These are phyloP conservation scores for Nomada goodeniana DNA, from an alignment of 2,888 invertebrate genomes.

Conservation along the genomic window DNA sequence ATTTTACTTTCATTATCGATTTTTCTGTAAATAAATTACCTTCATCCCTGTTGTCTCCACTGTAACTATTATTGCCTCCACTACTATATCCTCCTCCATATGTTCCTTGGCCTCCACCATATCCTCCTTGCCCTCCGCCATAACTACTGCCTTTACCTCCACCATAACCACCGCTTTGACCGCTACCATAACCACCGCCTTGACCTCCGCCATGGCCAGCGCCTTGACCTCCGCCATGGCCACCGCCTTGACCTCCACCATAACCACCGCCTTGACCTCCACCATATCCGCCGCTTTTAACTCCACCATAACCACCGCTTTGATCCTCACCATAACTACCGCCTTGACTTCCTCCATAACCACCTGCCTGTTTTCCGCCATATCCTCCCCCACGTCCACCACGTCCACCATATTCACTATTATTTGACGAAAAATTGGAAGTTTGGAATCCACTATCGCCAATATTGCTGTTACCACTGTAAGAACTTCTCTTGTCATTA, in stretches of 20 bases:
- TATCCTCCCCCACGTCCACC: conserved; percentile 2
- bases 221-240: conserved; percentile 52
- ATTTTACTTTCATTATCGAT: conserved; percentile 7
- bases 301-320: conserved; percentile 60
- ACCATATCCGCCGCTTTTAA: conserved; percentile 57
- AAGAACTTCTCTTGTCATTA: conserved; percentile 74
- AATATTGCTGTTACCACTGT: not conserved
- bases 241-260: conserved; percentile 46
- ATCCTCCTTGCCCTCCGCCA: conserved; percentile 39
- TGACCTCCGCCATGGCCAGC: conserved; percentile 48
- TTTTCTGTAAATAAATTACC: conserved; percentile 49
- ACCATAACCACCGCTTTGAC: conserved; percentile 57
- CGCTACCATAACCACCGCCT: conserved; percentile 59
- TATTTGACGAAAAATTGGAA: conserved; percentile 19
- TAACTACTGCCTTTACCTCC: conserved; percentile 41
- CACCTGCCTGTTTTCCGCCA: conserved; percentile 27
- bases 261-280: conserved; percentile 42
- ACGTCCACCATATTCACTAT: not conserved
- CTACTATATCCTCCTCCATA: conserved; percentile 44
- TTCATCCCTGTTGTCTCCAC: conserved; percentile 70
- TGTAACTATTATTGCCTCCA: conserved; percentile 60
- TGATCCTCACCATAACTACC: conserved; percentile 64
- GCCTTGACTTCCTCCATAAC: conserved; percentile 70
- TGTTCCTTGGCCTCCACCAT: conserved; percentile 49
- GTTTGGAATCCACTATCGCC: conserved; percentile 16